A percentile compares a stretch with the other conserved stretches of the same genome.
phyloP scores from a whole-genome alignment of 2,888 invertebrate species.

The Dioctria rufipes region DNA sequence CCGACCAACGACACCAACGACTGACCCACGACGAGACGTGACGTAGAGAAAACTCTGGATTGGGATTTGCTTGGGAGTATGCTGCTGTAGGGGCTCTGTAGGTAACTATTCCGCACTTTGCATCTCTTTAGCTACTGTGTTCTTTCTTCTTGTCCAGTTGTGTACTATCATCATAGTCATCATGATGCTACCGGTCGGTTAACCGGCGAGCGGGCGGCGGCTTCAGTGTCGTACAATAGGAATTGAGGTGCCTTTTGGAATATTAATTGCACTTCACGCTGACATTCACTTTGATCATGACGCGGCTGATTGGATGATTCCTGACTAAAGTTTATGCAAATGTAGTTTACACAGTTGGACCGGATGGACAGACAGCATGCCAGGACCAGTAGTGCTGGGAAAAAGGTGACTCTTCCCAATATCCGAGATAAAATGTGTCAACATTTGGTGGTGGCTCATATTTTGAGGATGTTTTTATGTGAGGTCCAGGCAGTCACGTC shows the following conservation, averaged over 20 bases:
- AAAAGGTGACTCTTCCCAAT: conserved; percentile 32
- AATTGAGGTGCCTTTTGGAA: conserved; percentile 34
- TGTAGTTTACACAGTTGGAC: conserved; percentile 39
- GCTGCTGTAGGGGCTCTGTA: background rate
- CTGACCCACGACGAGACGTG: background rate
- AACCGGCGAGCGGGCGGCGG: background rate
- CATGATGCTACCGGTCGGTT: background rate
- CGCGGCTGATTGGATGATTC: conserved; percentile 43
- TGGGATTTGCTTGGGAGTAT: too few relatives aligned
- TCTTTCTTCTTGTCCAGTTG: conserved; percentile 9
- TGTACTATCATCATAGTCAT: background rate
- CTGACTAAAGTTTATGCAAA: conserved; percentile 52
- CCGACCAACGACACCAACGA: background rate
- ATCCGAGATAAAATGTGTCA: conserved; percentile 46
- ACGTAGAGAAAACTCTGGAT: background rate
- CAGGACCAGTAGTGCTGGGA: background rate
- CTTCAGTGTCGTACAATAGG: background rate
- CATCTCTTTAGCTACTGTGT: conserved; percentile 36
- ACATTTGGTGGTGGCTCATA: conserved; percentile 17
- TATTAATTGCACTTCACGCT: conserved; percentile 49
- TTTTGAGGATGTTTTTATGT: conserved; percentile 31
- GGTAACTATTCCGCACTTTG: conserved; percentile 35
- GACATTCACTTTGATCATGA: conserved; percentile 47
- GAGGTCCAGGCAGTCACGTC: background rate
- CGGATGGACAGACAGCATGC: background rate